Evolutionary conservation across 1,140 invertebrate species (phyloP), one percentile per base, ranked within the genome.

Genomic region (Nephotettix cincticeps): DNA sequence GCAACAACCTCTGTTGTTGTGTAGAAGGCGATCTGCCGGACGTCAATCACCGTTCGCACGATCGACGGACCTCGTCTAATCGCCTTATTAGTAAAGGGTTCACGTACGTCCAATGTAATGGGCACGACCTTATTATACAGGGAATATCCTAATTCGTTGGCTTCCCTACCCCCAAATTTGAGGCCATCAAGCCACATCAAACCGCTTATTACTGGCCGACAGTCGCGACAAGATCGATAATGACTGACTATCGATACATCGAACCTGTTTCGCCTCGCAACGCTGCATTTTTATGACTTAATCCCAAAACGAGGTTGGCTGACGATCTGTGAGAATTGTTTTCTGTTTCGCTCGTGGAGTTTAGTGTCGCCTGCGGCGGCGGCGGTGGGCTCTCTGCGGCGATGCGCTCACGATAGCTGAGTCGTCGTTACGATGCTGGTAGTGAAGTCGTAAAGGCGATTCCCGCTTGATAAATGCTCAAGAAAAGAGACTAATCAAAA

Each of bases 81-180:
- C 21, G 54, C 27, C 54, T 58, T 54, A 54, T 54, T 36, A 36
- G 32, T 36, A 36, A 36, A 36, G 32, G 32, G 32, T 36, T 36
- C 32, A 36, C 32, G 32, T 36, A 36, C 4, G 32, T 36, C 32
- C 32, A 36, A 36, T 36, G 32, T 58, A 58, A 28, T 40, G 3
- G 63, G 19, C 32, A 67, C 64, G 64, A 43, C 64, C 64, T 67
- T 43, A 67, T 67, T 67, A 67, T 67, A 43, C 64, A 27, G 19
- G 64, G 64, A 67, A 43, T 67, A 67, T 67, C 30, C 64, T 67
- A 67, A 67, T 67, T 67, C 21, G 64, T 67, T 45, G 32, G 36
- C 32, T 19, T 29, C n/a, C 36, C 32, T 43, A 67, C 32, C 64
- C 64, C 64, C 32, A 67, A 67, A 45, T 67, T 67, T 64, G 61